A percentile compares a stretch with the other conserved stretches of the same genome.
Conservation (phyloP, 2,797 vertebrate species). For the Pseudomugil gertrudae region DNA sequence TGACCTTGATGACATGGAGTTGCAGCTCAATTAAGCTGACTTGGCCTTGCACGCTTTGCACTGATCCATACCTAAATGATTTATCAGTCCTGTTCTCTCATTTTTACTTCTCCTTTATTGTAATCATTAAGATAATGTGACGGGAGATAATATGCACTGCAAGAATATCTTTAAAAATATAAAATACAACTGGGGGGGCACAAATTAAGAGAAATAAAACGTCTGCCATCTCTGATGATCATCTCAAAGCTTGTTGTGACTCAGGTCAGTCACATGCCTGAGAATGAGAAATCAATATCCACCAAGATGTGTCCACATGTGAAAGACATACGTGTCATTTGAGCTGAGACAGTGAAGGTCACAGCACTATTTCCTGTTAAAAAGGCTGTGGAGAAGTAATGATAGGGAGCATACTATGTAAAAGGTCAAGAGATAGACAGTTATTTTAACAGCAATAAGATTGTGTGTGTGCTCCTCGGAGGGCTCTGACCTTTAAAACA, state of each 20-base stretch:
- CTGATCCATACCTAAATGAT: constrained; percentile 64
- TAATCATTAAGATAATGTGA: constrained; percentile 32
- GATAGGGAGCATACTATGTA: constrained; percentile 22
- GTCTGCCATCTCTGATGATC: constrained; percentile 36
- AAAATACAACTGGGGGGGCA: too few species aligned
- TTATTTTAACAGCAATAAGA: constrained; percentile 48
- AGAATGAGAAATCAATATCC: constrained; percentile 59
- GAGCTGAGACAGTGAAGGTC: constrained; percentile 54
- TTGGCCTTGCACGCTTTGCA: constrained; percentile 55
- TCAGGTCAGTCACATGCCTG: constrained; percentile 8
- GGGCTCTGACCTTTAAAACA: constrained; percentile 48
- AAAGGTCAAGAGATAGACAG: constrained; percentile 61
- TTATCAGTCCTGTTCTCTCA: constrained; percentile 42
- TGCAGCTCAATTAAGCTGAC: constrained; percentile 76
- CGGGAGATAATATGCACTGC: constrained; percentile 13
- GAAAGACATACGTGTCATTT: constrained; percentile 39
- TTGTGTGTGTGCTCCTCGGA: constrained; percentile 25
- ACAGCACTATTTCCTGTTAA: constrained; percentile 20
- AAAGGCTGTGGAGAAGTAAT: constrained; percentile 18
- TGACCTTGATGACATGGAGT: constrained; percentile 75
- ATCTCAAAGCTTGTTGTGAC: constrained; percentile 34
- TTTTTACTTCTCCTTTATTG: constrained; percentile 23
- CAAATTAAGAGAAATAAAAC: not conserved
- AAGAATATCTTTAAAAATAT: constrained; percentile 21
- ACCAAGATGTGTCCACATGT: constrained; percentile 44